Conservation (phyloP, 2,797 vertebrate species). For the Fratercula arctica region DNA sequence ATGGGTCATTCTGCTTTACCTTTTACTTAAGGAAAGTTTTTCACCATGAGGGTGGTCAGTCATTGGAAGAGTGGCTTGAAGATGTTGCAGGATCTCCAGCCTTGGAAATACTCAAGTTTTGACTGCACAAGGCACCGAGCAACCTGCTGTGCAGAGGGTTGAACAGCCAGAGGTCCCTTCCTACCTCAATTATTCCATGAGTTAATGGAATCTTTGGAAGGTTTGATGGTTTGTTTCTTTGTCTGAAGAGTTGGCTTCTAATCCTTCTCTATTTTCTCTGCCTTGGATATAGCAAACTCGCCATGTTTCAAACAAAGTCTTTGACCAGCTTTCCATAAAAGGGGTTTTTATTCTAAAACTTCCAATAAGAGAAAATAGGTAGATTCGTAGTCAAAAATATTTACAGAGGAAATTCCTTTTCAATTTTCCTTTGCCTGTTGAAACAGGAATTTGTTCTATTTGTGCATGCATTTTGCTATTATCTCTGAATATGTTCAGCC, state of each 20-base stretch:
- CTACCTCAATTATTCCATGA: neutral
- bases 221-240: neutral
- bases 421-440: neutral
- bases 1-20: neutral
- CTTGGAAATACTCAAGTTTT: neutral
- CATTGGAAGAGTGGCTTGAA: neutral
- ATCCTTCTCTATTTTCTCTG: neutral
- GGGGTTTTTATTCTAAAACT: neutral
- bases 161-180: neutral
- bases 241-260: neutral
- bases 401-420: neutral
- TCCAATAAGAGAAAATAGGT: neutral
- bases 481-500: neutral
- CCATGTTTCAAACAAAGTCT: neutral
- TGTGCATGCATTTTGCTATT: neutral
- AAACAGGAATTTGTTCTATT: neutral
- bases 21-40: neutral
- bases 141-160: neutral
- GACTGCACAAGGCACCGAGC: neutral
- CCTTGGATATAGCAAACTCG: neutral
- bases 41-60: neutral
- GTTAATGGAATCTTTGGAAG: neutral
- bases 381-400: neutral
- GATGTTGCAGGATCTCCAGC: neutral
- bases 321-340: neutral